Conservation (phyloP, 2,888 invertebrate genomes). For the Machimus atricapillus region DNA sequence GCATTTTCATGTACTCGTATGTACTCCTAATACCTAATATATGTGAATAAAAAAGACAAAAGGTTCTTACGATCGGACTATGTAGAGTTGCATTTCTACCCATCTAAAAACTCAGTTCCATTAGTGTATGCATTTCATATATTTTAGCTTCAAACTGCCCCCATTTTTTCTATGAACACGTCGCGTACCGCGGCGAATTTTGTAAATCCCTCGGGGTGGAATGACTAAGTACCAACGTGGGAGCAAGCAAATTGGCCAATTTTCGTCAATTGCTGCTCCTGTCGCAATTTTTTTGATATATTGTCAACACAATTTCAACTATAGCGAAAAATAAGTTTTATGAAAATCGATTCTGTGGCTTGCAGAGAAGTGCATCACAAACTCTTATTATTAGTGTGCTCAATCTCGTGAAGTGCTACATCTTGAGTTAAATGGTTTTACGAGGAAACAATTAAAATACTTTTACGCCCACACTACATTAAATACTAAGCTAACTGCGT, state of each 20-base stretch:
- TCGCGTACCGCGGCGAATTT: not conserved
- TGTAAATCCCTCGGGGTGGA: not conserved
- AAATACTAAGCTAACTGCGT: not conserved
- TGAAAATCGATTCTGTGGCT: not conserved
- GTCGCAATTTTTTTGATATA: not conserved
- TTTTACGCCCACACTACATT: not conserved
- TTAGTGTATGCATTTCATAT: not conserved
- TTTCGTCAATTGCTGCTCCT: not conserved
- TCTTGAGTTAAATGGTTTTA: not conserved
- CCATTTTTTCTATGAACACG: not conserved
- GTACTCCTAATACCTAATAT: too few species aligned
- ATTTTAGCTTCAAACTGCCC: not conserved
- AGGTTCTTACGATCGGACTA: too few species aligned
- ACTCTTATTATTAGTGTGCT: not conserved
- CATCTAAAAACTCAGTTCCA: not conserved
- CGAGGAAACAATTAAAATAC: not conserved
- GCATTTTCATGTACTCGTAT: too few species aligned
- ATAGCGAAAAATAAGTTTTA: not conserved
- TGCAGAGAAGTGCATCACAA: not conserved
- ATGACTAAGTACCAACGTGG: not conserved
- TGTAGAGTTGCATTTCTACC: not conserved
- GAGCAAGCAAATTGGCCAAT: not conserved
- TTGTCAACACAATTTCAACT: not conserved
- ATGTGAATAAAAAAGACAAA: too few species aligned
- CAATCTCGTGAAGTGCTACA: not conserved